Base-by-base conservation (phyloP, 2,113 vertebrate species). In the Centropus unirufus region DNA sequence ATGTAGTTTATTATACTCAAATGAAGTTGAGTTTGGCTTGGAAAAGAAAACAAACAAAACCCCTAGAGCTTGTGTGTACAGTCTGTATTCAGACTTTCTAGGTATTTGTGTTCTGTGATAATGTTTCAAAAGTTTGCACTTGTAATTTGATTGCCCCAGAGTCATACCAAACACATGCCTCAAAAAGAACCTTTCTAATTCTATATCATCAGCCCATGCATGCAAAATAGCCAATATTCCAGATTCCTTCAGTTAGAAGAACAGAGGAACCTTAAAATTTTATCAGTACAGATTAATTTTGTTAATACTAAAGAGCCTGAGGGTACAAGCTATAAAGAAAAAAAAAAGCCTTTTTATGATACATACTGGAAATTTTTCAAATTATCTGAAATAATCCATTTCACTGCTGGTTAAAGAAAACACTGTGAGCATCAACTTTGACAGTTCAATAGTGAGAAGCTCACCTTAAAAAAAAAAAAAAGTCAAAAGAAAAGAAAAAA, bases 261-360 rank as follows among this genome's bases (percentile, higher is more conserved):
- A 14, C 18, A 16, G 29, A 82, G 21, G 15, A 80, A 44, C 27
- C 72, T 58, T 88, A 6, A 47, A 10, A 12, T 76, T 74, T 51
- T 47, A 52, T 52, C 54, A 88, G 11, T 49, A 49, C 15, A 24
- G 34, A 30, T 30, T 32, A 55, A 72, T 83, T 90, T 36, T 34
- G 7, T 42, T 76, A 44, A 57, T 66, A 80, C 20, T 80, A 62
- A 64, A 72, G 6, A 70, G 14, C 32, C 16, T 47, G 42, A 59
- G 3, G 14, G 10, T 57, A 68, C 11, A 76, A 78, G 26, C 8
- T 1, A 2, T 11, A 58, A 87, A 51, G 8, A 26, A 80, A 46
- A 24, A 2, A 2, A 6, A 32, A 1, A 4, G 1, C 9, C 4
- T 67, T 90, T 74, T 32, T 75, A 22, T 32, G 36, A 57, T 1